Conservation (phyloP, 2,113 vertebrate species). For the Gymnobelideus leadbeateri region DNA sequence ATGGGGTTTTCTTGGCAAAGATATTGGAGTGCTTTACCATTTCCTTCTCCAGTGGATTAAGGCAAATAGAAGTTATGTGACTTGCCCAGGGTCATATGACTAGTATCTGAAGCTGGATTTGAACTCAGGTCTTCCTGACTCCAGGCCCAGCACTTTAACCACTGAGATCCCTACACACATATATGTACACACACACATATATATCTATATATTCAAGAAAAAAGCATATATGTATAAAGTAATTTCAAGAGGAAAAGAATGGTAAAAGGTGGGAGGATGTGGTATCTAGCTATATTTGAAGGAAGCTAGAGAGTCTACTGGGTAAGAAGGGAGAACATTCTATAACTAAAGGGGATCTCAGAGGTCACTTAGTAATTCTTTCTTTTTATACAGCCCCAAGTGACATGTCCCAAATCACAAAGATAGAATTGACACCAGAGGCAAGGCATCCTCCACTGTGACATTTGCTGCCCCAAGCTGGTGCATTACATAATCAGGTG, state of each 20-base stretch:
- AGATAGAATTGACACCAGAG: not conserved
- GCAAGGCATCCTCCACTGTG: not conserved
- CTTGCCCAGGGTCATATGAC: too few relatives aligned
- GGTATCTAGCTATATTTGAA: not conserved
- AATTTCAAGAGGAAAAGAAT: not conserved
- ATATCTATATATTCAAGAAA: not conserved
- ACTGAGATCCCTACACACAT: not conserved
- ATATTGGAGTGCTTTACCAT: too few relatives aligned
- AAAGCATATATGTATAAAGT: not conserved
- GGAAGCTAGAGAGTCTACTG: not conserved
- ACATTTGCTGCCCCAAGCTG: not conserved
- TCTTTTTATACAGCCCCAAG: not conserved
- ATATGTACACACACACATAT: not conserved
- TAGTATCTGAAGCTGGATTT: too few relatives aligned
- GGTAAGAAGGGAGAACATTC: not conserved
- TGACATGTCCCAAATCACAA: not conserved
- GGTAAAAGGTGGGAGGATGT: not conserved
- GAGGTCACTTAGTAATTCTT: not conserved
- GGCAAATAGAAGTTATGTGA: too few relatives aligned
- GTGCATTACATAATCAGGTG: not conserved
- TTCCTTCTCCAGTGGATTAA: too few relatives aligned
- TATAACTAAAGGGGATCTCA: not conserved
- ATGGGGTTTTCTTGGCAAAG: too few relatives aligned
- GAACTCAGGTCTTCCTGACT: too few relatives aligned
- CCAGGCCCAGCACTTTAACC: too few relatives aligned